Evolutionary conservation across 2,888 invertebrate genomes (phyloP).

Genomic region (Pyrrhosoma nymphula): DNA sequence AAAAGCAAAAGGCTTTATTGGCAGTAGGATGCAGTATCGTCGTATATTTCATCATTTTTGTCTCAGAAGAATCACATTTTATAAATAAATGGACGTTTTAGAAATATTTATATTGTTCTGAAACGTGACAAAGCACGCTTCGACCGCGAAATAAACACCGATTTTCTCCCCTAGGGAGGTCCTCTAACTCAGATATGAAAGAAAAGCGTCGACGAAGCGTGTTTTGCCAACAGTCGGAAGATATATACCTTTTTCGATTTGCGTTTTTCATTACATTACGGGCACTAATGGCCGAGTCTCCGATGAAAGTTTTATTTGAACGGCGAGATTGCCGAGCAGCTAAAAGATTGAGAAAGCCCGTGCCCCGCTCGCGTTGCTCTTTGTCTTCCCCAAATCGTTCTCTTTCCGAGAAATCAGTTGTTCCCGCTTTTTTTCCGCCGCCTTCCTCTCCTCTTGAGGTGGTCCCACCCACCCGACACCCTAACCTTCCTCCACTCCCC

Average conservation of each 20-base stretch:
- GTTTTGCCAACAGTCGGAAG: neutral
- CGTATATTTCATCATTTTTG: neutral
- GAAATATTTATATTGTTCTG: neutral
- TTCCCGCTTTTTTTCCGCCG: neutral
- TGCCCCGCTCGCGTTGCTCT: slow-evolving; percentile 5
- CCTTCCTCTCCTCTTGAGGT: neutral
- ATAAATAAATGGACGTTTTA: neutral
- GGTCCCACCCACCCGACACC: neutral
- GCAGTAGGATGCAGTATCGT: neutral
- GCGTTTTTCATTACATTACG: slow-evolving; percentile 36
- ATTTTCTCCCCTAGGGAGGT: neutral
- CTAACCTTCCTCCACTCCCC: neutral
- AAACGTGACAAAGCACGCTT: neutral
- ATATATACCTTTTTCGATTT: slow-evolving; percentile 32
- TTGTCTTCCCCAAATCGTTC: slow-evolving; percentile 28
- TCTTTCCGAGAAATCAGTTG: slow-evolving; percentile 28
- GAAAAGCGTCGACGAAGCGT: neutral
- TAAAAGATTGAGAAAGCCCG: slow-evolving; percentile 15
- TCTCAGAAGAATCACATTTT: neutral
- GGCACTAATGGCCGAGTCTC: slow-evolving; percentile 16
- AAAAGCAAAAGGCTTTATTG: no score
- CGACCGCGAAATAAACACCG: neutral
- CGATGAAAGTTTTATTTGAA: slow-evolving; percentile 39
- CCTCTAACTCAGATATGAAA: neutral
- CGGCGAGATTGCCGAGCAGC: slow-evolving; percentile 31